Evolutionary conservation across 2,888 invertebrate species (phyloP).

Genomic region (Amphipoea oculea): DNA sequence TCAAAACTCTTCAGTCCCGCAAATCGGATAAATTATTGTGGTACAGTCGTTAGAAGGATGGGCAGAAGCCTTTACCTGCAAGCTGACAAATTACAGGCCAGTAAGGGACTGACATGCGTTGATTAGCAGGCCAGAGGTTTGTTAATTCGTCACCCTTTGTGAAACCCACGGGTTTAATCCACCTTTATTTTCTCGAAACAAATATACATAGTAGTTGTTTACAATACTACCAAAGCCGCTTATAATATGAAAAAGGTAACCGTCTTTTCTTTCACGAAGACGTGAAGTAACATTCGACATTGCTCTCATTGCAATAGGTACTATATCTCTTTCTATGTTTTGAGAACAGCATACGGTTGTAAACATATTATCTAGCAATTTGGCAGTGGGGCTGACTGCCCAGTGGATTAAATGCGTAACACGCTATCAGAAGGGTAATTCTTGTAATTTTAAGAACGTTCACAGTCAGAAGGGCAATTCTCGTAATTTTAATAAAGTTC

Average conservation of each 20-base stretch:
- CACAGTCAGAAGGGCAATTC: no score
- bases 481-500: no score
- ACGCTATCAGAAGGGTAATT: no score
- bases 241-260: conserved; percentile 18
- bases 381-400: not conserved
- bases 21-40: not conserved
- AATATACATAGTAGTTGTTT: conserved; percentile 22
- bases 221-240: conserved; percentile 31
- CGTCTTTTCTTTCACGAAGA: not conserved
- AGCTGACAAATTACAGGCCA: not conserved
- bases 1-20: not conserved
- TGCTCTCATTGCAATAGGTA: not conserved
- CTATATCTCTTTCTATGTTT: not conserved
- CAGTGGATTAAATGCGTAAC: not conserved
- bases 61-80: not conserved
- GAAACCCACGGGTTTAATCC: conserved; percentile 8
- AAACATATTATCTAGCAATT: not conserved
- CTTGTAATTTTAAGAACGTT: no score
- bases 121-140: not conserved
- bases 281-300: conserved; percentile 2
- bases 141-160: not conserved
- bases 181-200: conserved; percentile 23
- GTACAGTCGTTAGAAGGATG: not conserved
- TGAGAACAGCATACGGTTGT: not conserved
- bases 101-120: no score